A percentile compares a stretch with the other conserved stretches of the same genome.
Conservation (phyloP, 2,888 invertebrate genomes). For the Galerucella calmariensis region DNA sequence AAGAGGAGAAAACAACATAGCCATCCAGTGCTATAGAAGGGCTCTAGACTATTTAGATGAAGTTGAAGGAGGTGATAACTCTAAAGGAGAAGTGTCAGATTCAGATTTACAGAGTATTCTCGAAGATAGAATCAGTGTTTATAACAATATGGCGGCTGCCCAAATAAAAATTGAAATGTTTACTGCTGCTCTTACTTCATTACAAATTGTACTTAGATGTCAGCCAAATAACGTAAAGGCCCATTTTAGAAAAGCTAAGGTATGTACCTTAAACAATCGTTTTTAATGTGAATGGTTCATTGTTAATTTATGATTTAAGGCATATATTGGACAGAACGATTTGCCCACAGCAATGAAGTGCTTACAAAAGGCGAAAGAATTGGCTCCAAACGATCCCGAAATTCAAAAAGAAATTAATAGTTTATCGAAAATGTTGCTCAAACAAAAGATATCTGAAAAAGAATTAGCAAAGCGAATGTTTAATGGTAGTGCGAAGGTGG, state of each 20-base stretch:
- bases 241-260: constrained; percentile 85
- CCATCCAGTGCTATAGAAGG: constrained; percentile 88
- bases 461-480: constrained; percentile 69
- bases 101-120: constrained; percentile 74
- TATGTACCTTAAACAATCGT: constrained; percentile 50
- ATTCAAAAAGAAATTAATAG: constrained; percentile 66
- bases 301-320: constrained; percentile 63
- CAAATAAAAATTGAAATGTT: constrained; percentile 89
- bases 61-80: constrained; percentile 69
- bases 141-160: constrained; percentile 93
- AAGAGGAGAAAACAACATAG: constrained; percentile 81
- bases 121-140: constrained; percentile 84
- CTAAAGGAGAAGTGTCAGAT: constrained; percentile 64
- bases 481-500: constrained; percentile 47
- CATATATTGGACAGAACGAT: constrained; percentile 76
- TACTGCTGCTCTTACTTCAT: constrained; percentile 85
- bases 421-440: constrained; percentile 56
- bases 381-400: constrained; percentile 72
- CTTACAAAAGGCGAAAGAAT: constrained; percentile 71
- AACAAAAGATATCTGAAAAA: constrained; percentile 66
- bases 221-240: constrained; percentile 93
- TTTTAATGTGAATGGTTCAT: neutral
- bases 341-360: constrained; percentile 76
- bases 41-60: constrained; percentile 86
- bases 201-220: constrained; percentile 83